Evolutionary conservation across 2,888 invertebrate species (phyloP), one percentile per base, ranked within the genome.

Genomic region (Andrena hattorfiana): DNA sequence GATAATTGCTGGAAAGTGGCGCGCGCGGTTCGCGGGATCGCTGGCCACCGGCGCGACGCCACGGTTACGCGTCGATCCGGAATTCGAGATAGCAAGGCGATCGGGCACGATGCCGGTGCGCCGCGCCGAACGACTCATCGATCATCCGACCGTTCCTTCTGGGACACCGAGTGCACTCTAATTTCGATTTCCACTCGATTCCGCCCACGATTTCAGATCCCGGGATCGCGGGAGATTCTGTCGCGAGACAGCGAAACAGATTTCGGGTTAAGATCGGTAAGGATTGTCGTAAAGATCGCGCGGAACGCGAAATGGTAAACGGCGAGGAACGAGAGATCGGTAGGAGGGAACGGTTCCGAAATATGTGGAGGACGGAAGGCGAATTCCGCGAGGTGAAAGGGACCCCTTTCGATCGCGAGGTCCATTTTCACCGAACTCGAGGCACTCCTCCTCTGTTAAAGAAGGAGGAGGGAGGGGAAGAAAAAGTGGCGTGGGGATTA

Each of bases 1-100:
- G 91, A 92, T 92, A 91, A 92, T 92, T 91, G 90, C 89, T 90
- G 90, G 90, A 91, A 91, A 91, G 91, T 91, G 88, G 91, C 89
- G 88, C 89, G 89, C 89, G 88, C 89, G 89, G 86, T 77, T 77
- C 87, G 89, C 88, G 87, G 81, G 75, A 78, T 79, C 72, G 56
- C 81, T 73, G 67, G 71, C 80, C 81, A 71, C 68, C 80, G 73
- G 63, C 56, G 60, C 59, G 59, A 48, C 69, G 60, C 79, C 67
- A 56, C 67, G 74, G 59, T 30, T 49, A 63, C 42, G 48, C 72
- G 60, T 49, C 71, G 59, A 66, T 70, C 26, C 66, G 49, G 51
- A 74, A 79, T 74, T 77, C 64, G 51, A 74, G 13, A 30, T 60
- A 60, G 54, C 48, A 13, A n/a, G 32, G 28, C 62, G 59, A 60